These are phyloP conservation scores for Trinectes maculatus DNA, from an alignment of 2,113 vertebrate genomes.

Conservation along the genomic window DNA sequence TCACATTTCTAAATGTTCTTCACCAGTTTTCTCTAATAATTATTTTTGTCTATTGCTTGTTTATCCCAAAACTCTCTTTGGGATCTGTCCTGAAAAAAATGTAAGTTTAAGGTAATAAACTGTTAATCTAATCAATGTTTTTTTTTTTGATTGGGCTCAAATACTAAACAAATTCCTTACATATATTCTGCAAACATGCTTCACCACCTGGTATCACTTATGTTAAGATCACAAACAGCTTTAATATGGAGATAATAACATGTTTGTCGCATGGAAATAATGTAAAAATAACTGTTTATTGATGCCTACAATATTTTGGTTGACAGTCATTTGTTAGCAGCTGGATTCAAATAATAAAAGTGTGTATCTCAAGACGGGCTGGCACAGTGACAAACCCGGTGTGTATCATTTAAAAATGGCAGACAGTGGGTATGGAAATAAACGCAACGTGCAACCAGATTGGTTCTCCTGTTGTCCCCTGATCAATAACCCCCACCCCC, in stretches of 20 bases:
- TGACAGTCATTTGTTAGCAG: background rate
- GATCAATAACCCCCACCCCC: slow-evolving; percentile 57
- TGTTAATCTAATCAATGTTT: background rate
- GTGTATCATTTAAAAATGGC: background rate
- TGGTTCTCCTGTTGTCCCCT: slow-evolving; percentile 38
- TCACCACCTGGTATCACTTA: too few species aligned
- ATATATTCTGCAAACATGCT: too few species aligned
- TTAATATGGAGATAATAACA: too few species aligned
- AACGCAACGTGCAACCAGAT: slow-evolving; percentile 9
- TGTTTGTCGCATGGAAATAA: too few species aligned
- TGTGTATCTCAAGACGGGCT: background rate
- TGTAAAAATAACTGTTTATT: background rate
- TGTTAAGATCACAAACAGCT: too few species aligned
- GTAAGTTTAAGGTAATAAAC: background rate
- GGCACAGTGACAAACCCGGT: background rate
- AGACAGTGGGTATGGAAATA: background rate
- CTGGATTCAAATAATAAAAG: slow-evolving; percentile 17
- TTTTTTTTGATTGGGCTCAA: too few species aligned
- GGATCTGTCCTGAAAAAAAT: too few species aligned
- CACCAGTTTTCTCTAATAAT: background rate
- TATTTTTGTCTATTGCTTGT: background rate
- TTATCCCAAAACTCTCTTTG: too few species aligned
- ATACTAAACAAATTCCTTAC: too few species aligned
- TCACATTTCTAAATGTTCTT: background rate
- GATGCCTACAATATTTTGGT: background rate